Conservation (phyloP, 2,797 vertebrate genomes). For the Erpetoichthys calabaricus region DNA sequence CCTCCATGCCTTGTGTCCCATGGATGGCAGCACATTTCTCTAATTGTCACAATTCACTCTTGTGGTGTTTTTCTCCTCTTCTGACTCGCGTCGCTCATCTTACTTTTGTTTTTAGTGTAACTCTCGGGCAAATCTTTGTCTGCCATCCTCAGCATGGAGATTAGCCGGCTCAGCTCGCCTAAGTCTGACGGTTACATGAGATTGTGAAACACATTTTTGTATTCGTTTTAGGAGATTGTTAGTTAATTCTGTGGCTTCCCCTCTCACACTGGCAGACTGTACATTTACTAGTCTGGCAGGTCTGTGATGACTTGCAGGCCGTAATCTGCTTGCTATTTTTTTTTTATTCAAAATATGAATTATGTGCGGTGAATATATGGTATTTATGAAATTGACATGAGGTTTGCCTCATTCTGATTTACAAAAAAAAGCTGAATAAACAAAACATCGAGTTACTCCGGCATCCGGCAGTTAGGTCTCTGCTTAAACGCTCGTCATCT, state of each 20-base stretch:
- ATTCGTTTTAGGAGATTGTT: neutral
- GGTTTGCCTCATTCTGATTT: constrained; percentile 4
- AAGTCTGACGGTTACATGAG: too few relatives aligned
- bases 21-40: too few relatives aligned
- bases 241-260: constrained; percentile 1
- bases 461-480: neutral
- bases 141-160: too few relatives aligned
- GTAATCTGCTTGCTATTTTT: neutral
- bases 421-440: constrained; percentile 1
- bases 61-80: too few relatives aligned
- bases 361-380: neutral
- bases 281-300: constrained; percentile 14
- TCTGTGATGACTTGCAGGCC: neutral
- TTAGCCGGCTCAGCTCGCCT: too few relatives aligned
- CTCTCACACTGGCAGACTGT: constrained; percentile 15
- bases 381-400: constrained; percentile 1
- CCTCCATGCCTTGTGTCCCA: too few relatives aligned
- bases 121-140: too few relatives aligned
- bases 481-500: neutral
- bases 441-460: neutral
- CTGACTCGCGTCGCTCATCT: too few relatives aligned
- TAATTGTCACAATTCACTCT: too few relatives aligned
- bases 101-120: too few relatives aligned
- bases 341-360: constrained; percentile 15
- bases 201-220: neutral